Evolutionary conservation across 2,113 vertebrate species (phyloP).

Genomic region (Onychostruthus taczanowskii): DNA sequence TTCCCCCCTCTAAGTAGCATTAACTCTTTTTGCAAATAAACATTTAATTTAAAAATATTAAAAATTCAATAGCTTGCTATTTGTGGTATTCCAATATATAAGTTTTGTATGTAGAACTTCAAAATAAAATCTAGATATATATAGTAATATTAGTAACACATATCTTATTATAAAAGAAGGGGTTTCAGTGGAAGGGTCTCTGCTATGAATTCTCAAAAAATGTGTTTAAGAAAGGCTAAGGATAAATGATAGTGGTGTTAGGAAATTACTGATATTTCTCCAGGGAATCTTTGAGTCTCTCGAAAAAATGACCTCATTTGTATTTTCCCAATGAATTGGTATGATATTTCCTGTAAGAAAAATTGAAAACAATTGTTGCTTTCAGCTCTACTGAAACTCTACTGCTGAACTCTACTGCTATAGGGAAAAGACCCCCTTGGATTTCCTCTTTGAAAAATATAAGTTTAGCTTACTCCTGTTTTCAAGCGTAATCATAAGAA

Average conservation of each 20-base stretch:
- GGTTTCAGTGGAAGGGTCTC: conserved; percentile 53
- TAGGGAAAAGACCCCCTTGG: neutral
- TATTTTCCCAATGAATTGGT: conserved; percentile 72
- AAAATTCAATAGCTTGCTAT: conserved; percentile 16
- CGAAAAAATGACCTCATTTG: conserved; percentile 69
- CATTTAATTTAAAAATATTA: conserved; percentile 65
- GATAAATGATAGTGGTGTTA: conserved; percentile 65
- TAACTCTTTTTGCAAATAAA: conserved; percentile 60
- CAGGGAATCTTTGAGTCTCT: conserved; percentile 65
- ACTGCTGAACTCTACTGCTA: neutral
- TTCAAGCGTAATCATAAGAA: neutral
- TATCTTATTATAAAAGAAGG: conserved; percentile 56
- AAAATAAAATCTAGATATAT: conserved; percentile 64
- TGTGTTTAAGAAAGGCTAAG: conserved; percentile 65
- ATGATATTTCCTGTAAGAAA: conserved; percentile 72
- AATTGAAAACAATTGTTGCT: conserved; percentile 69
- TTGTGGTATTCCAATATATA: conserved; percentile 14
- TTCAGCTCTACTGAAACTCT: too few species aligned
- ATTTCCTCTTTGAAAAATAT: conserved; percentile 56
- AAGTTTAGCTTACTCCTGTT: neutral
- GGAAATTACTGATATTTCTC: conserved; percentile 77
- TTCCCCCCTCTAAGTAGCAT: conserved; percentile 53
- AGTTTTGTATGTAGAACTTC: conserved; percentile 47
- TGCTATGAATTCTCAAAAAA: conserved; percentile 63
- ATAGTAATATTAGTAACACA: conserved; percentile 69